These are phyloP conservation scores for Dicrostonyx torquatus DNA, from an alignment of 2,797 vertebrate genomes.

Conservation along the genomic window DNA sequence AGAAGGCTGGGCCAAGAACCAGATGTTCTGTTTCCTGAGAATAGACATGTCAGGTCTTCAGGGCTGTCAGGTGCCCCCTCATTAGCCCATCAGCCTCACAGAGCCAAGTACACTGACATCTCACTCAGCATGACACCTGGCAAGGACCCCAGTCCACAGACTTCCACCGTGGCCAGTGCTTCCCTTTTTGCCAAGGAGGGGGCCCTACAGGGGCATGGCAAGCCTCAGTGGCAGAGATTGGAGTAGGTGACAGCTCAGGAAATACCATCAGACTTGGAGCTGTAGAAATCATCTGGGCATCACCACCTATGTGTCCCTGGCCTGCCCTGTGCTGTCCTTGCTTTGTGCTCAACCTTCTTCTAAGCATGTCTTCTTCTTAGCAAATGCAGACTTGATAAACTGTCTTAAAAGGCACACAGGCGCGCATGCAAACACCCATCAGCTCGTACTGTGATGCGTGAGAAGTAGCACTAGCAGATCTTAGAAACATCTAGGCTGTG, in stretches of 20 bases:
- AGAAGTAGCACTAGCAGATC: too few relatives aligned
- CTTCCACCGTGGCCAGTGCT: neutral
- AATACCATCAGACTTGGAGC: fast-evolving
- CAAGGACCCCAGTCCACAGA: neutral
- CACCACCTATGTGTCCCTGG: neutral
- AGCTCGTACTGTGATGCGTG: neutral
- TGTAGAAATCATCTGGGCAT: neutral
- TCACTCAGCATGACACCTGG: constrained; percentile 76
- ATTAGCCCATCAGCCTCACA: constrained; percentile 88
- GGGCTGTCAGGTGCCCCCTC: constrained; percentile 89
- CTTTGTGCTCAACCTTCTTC: neutral
- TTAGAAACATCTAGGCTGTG: neutral
- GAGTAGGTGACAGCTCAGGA: neutral
- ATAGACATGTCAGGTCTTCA: constrained; percentile 91
- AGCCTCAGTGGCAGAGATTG: neutral
- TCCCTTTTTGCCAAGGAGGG: neutral
- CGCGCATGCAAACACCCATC: neutral
- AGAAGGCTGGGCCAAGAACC: constrained; percentile 86
- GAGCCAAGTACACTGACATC: constrained; percentile 82
- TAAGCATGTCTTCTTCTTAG: neutral
- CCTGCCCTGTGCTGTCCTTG: neutral
- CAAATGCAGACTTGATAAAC: neutral
- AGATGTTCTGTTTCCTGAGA: constrained; percentile 95
- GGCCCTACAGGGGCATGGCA: neutral
- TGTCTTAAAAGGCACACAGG: neutral